phyloP scores from a whole-genome alignment of 1,140 invertebrate genomes.

The Halictus rubicundus region DNA sequence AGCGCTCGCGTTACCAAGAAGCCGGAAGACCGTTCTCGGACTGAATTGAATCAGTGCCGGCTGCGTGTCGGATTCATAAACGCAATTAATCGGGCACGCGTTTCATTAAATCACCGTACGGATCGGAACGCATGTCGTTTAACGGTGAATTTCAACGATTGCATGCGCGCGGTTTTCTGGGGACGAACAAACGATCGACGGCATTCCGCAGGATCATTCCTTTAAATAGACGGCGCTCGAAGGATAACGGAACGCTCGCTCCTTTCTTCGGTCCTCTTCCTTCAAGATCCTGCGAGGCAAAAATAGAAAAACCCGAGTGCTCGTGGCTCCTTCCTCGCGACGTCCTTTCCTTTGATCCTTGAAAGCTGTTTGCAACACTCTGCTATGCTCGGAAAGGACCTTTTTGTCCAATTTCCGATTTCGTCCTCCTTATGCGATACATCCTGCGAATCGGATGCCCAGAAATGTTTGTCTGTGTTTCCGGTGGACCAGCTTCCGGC shows the following conservation, averaged over 20 bases:
- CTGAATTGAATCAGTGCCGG: not conserved
- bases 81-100: not conserved
- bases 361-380: too few relatives aligned
- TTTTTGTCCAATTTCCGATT: too few relatives aligned
- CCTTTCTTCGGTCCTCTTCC: slow-evolving; percentile 22
- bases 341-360: too few relatives aligned
- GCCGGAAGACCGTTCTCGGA: not conserved
- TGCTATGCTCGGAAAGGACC: too few relatives aligned
- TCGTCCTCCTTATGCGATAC: too few relatives aligned
- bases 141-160: not conserved
- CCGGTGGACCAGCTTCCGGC: too few relatives aligned
- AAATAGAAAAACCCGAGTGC: not conserved
- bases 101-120: not conserved
- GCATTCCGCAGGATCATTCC: slow-evolving; percentile 25
- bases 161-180: not conserved
- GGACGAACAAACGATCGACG: not conserved
- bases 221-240: slow-evolving; percentile 32
- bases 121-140: not conserved
- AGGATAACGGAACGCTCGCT: slow-evolving; percentile 19
- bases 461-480: too few relatives aligned
- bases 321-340: not conserved
- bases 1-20: too few relatives aligned
- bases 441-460: too few relatives aligned
- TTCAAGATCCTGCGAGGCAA: too few relatives aligned
- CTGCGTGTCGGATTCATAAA: not conserved